A percentile compares a stretch with the other conserved stretches of the same genome.
These are phyloP conservation scores for Onychostoma macrolepis DNA, from an alignment of 2,113 vertebrate genomes.

Conservation along the genomic window DNA sequence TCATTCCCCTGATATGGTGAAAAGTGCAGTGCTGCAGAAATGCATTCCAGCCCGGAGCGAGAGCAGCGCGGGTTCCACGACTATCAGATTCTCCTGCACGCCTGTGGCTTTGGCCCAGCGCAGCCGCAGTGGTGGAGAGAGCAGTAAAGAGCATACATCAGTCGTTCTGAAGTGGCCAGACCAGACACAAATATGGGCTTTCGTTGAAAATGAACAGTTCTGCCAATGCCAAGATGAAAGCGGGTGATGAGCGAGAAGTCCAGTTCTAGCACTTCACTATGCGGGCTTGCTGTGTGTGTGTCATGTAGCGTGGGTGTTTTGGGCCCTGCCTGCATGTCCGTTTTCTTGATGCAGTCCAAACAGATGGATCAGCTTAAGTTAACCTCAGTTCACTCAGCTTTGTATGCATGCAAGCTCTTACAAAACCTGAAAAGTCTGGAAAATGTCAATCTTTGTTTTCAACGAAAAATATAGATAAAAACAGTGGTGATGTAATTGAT, in stretches of 20 bases:
- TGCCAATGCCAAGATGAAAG: conserved; percentile 63
- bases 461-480: background rate
- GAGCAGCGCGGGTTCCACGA: conserved; percentile 74
- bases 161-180: conserved; percentile 72
- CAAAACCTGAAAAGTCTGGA: background rate
- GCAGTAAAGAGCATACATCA: conserved; percentile 69
- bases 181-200: conserved; percentile 69
- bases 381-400: conserved; percentile 19
- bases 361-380: conserved; percentile 37
- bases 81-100: conserved; percentile 78
- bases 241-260: conserved; percentile 64
- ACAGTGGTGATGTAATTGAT: background rate
- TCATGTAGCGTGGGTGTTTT: conserved; percentile 14
- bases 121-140: conserved; percentile 69
- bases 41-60: conserved; percentile 72
- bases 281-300: background rate
- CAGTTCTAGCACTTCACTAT: conserved; percentile 45
- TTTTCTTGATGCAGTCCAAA: conserved; percentile 29
- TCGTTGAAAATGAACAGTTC: conserved; percentile 72
- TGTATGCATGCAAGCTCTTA: background rate
- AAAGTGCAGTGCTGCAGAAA: conserved; percentile 78
- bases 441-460: background rate
- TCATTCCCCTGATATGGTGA: conserved; percentile 72
- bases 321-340: conserved; percentile 21
- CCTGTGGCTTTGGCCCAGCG: conserved; percentile 72